Base-by-base conservation (phyloP, 35 echinoderm and acorn worm species). In the Ophiothrix spiculata region DNA sequence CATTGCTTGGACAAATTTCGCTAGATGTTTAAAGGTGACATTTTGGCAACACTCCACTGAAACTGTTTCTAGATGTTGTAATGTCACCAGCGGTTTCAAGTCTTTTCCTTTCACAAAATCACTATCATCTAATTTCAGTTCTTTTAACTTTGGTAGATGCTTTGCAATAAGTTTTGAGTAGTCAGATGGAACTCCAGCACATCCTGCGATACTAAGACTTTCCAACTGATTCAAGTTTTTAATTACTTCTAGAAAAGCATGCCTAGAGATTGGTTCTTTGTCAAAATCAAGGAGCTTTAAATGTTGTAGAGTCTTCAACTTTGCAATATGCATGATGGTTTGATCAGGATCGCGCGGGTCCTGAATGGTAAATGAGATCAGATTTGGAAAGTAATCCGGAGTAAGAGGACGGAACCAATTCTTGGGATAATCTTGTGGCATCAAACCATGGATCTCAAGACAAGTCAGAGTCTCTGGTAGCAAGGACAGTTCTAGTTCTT, bases 21-120 rank as follows among this genome's bases (percentile, higher is more conserved):
- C 60, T 10, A 69, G 6, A n/a, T 69, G 60, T 69, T 69, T 69
- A 25, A 69, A 69, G 3, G 6, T 69, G 23, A 69, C 60, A 69
- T 69, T 10, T 28, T 69, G 6, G 29, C 60, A 69, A n/a, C 60
- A 69, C 29, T 69, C 60, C 3, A 69, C 6, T 4, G 60, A 69
- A 2, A 69, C 16, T 49, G 6, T n/a, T 15, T 69, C 60, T 69
- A 69, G 60, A 69, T 69, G 60, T n/a, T 69, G 60, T 25, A 69
- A 69, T 15, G 60, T 69, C 1, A n/a, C 19, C 29, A 69, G 60
- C 29, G 60, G 60, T 69, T 69, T 69, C 25, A 69, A 28, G 23
- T 69, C 60, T 69, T 69, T 69, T n/a, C 60, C 60, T 69, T 69
- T 69, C 25, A 69, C 6, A 69, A 69, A 69, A n/a, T 69, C 60